phyloP scores from a whole-genome alignment of 2,888 invertebrate genomes.

The Ornithoptera priamus region DNA sequence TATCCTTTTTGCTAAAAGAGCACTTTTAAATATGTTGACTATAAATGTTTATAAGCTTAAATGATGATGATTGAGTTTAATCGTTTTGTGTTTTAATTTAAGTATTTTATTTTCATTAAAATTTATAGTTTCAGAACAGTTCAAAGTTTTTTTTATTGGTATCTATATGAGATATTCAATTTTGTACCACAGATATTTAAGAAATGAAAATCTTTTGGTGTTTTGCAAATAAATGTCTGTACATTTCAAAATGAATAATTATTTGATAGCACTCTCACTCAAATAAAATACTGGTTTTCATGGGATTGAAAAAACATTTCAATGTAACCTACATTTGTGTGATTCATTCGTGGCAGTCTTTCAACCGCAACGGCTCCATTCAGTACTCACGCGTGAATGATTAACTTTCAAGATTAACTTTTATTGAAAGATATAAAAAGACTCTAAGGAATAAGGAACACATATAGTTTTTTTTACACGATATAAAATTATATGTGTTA shows the following conservation, averaged over 20 bases:
- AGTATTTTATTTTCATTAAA: too few relatives aligned
- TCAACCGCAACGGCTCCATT: constrained; percentile 22
- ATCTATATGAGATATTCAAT: too few relatives aligned
- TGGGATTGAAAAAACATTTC: constrained; percentile 23
- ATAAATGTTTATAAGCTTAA: too few relatives aligned
- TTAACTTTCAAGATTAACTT: constrained; percentile 24
- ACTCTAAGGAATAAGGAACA: background rate
- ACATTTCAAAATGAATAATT: background rate
- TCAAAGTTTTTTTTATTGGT: too few relatives aligned
- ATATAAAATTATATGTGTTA: too few relatives aligned
- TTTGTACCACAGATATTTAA: too few relatives aligned
- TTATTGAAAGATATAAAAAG: constrained; percentile 15
- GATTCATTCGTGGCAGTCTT: constrained; percentile 22
- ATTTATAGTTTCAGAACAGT: too few relatives aligned
- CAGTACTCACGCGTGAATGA: constrained; percentile 24
- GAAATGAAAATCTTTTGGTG: too few relatives aligned
- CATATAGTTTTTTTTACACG: background rate
- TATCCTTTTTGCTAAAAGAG: too few relatives aligned
- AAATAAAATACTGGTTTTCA: constrained; percentile 8
- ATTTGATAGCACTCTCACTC: background rate
- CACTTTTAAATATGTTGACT: too few relatives aligned
- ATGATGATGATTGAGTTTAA: too few relatives aligned
- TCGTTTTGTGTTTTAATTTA: too few relatives aligned
- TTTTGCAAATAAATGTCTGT: background rate
- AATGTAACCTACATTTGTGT: constrained; percentile 23